A percentile compares a stretch with the other conserved stretches of the same genome.
Conservation (phyloP, 1,140 invertebrate species). For the Drosophila pseudoananassae region DNA sequence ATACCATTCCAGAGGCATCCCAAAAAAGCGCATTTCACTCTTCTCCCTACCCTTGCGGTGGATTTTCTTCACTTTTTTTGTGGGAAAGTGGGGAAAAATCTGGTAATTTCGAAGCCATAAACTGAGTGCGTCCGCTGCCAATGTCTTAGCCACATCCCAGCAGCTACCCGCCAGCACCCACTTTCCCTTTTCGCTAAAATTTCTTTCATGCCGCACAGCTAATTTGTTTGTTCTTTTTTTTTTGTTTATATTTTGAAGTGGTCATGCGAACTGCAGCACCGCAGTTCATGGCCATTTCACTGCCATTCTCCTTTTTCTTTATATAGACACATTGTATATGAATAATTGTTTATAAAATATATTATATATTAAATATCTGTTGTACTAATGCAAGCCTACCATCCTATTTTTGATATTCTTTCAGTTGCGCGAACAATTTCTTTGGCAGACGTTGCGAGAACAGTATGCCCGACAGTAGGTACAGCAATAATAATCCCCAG, state of each 20-base stretch:
- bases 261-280: slow-evolving; percentile 47
- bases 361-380: slow-evolving; percentile 19
- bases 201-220: slow-evolving; percentile 25
- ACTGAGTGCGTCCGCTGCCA: slow-evolving; percentile 2
- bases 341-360: slow-evolving; percentile 1
- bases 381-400: slow-evolving; percentile 39
- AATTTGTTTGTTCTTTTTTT: slow-evolving; percentile 48
- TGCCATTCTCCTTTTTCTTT: slow-evolving; percentile 23
- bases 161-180: slow-evolving; percentile 1
- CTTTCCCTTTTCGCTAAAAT: slow-evolving; percentile 45
- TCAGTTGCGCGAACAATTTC: slow-evolving; percentile 93
- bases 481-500: slow-evolving; percentile 78
- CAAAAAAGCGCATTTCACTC: slow-evolving; percentile 68
- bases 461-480: slow-evolving; percentile 80
- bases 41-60: slow-evolving; percentile 33
- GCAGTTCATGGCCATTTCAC: slow-evolving; percentile 70
- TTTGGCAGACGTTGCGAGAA: slow-evolving; percentile 92
- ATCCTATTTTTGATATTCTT: slow-evolving; percentile 43
- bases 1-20: slow-evolving; percentile 23
- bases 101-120: slow-evolving; percentile 35
- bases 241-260: slow-evolving; percentile 58
- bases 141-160: not conserved
- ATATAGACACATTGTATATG: not conserved
- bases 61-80: not conserved
- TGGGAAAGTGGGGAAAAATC: slow-evolving; percentile 9